Evolutionary conservation across 2,797 vertebrate genomes (phyloP).

Genomic region (Lophotriccus pileatus): DNA sequence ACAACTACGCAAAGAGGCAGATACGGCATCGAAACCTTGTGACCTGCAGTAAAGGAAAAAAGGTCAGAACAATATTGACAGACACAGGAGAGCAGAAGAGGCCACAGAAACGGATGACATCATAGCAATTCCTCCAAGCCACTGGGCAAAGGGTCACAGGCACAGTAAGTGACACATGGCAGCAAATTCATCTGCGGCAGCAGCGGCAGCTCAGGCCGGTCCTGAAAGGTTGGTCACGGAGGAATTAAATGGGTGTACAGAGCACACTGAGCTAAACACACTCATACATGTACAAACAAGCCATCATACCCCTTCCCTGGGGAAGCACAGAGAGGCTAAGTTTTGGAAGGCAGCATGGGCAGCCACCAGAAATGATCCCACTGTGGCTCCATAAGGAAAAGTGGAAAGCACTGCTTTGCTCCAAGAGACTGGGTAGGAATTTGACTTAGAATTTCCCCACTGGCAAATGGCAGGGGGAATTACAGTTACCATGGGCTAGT

Average conservation of each 20-base stretch:
- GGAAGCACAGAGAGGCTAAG: neutral
- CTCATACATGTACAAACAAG: accelerated
- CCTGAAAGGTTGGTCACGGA: neutral
- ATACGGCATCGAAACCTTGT: neutral
- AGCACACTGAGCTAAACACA: neutral
- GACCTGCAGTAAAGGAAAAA: neutral
- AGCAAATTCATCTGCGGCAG: neutral
- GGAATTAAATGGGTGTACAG: neutral
- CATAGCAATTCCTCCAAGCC: neutral
- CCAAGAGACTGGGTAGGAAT: neutral
- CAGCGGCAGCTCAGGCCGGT: neutral
- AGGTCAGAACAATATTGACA: neutral
- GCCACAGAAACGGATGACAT: neutral
- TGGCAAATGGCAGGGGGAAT: neutral
- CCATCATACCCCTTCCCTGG: neutral
- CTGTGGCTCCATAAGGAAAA: neutral
- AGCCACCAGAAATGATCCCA: accelerated
- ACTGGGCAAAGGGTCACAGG: neutral
- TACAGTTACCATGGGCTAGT: neutral
- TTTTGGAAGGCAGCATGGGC: neutral
- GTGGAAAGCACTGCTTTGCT: neutral
- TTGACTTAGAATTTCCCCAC: neutral
- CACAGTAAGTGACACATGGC: neutral
- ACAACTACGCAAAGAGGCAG: neutral
- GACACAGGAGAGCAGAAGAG: neutral